These are phyloP conservation scores for Pollenia labialis DNA, from an alignment of 2,888 invertebrate species.

Conservation along the genomic window DNA sequence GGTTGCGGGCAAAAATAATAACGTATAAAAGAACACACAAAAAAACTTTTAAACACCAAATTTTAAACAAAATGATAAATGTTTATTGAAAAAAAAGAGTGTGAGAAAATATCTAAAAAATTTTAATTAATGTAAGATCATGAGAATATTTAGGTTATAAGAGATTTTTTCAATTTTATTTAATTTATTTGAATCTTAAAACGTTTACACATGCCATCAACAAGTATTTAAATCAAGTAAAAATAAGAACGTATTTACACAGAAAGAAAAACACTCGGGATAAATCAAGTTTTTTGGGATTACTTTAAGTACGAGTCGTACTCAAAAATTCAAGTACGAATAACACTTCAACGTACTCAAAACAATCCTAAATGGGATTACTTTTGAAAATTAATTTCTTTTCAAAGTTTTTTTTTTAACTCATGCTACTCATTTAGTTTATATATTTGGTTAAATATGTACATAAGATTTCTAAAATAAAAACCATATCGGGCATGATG, in stretches of 20 bases:
- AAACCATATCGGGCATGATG: too few relatives aligned
- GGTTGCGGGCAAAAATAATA: slow-evolving; percentile 18
- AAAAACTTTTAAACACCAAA: slow-evolving; percentile 24
- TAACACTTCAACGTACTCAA: too few relatives aligned
- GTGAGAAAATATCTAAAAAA: slow-evolving; percentile 62
- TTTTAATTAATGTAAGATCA: neutral
- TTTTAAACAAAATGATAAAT: slow-evolving; percentile 57
- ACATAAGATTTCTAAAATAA: too few relatives aligned
- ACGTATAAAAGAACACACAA: neutral
- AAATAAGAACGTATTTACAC: slow-evolving; percentile 40
- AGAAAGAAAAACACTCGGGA: too few relatives aligned
- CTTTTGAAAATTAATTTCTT: too few relatives aligned
- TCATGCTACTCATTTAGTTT: too few relatives aligned
- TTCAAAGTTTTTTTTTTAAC: too few relatives aligned
- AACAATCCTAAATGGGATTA: too few relatives aligned
- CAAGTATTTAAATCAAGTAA: slow-evolving; percentile 57
- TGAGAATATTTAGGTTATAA: slow-evolving; percentile 29
- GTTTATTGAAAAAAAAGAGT: slow-evolving; percentile 22
- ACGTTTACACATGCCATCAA: slow-evolving; percentile 54
- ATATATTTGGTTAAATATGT: too few relatives aligned
- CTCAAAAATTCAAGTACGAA: too few relatives aligned
- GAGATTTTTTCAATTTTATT: neutral
- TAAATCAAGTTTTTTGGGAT: too few relatives aligned
- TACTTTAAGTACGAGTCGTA: too few relatives aligned
- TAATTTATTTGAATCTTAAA: neutral